phyloP scores from a whole-genome alignment of 2,113 vertebrate species.

The Serilophus lunatus region DNA sequence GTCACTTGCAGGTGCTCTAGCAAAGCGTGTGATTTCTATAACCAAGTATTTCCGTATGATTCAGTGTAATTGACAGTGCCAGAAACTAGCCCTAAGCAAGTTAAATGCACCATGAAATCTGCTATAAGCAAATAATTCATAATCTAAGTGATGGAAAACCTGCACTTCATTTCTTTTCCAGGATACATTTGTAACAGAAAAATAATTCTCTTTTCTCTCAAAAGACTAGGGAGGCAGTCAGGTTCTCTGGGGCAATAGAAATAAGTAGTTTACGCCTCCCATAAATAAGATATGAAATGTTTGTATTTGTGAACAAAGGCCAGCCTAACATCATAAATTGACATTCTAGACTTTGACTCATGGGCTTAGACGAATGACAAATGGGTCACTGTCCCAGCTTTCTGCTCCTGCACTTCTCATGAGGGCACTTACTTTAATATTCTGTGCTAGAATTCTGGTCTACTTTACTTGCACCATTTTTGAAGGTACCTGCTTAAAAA shows the following conservation, averaged over 20 bases:
- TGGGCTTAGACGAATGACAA: not conserved
- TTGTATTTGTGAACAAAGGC: constrained; percentile 16
- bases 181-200: constrained; percentile 13
- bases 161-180: constrained; percentile 35
- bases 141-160: constrained; percentile 48
- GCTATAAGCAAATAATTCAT: constrained; percentile 53
- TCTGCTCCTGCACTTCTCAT: not conserved
- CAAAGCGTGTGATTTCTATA: constrained; percentile 26
- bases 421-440: not conserved
- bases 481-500: not conserved
- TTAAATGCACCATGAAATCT: constrained; percentile 44
- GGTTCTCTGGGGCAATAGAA: not conserved
- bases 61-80: constrained; percentile 45
- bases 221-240: constrained; percentile 23
- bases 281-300: constrained; percentile 41
- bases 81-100: constrained; percentile 50
- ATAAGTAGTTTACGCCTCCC: constrained; percentile 5
- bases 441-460: not conserved
- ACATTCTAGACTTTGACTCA: not conserved
- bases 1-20: not conserved
- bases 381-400: not conserved
- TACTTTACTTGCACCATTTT: not conserved
- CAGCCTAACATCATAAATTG: not conserved
- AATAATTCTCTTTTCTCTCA: constrained; percentile 43
- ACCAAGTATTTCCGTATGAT: constrained; percentile 28